phyloP scores from a whole-genome alignment of 2,113 vertebrate genomes.

The Phrynosoma platyrhinos region DNA sequence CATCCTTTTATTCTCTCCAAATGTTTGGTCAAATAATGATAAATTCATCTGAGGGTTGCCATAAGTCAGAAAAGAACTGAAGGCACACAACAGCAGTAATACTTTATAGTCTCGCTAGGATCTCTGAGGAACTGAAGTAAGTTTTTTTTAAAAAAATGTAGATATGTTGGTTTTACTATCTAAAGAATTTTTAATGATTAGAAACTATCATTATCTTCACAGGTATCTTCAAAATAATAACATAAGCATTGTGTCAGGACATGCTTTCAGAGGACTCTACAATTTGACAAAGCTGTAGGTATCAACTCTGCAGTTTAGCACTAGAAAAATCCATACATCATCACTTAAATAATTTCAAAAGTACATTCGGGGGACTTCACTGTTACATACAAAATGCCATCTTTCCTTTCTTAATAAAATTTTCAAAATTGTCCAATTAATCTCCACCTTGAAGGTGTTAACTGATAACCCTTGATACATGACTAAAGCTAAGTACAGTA shows the following conservation, averaged over 20 bases:
- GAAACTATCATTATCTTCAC: slow-evolving; percentile 44
- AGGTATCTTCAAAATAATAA: slow-evolving; percentile 93
- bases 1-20: not conserved
- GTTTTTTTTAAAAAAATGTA: not conserved
- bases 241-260: slow-evolving; percentile 83
- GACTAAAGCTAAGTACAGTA: not conserved
- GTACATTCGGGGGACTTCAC: not conserved
- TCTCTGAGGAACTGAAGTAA: not conserved
- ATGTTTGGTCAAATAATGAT: not conserved
- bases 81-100: no score
- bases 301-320: not conserved
- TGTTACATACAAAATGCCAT: not conserved
- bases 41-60: slow-evolving; percentile 55
- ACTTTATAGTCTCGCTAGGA: not conserved
- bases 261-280: slow-evolving; percentile 90
- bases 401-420: not conserved
- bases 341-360: not conserved
- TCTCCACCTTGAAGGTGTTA: not conserved
- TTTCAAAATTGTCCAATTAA: not conserved
- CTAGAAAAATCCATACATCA: not conserved
- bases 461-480: not conserved
- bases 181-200: not conserved
- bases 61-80: no score
- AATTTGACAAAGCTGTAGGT: slow-evolving; percentile 94
- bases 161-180: not conserved